A percentile compares a stretch with the other conserved stretches of the same genome.
phyloP scores from a whole-genome alignment of 2,113 vertebrate species.

The Neodon shergylaensis region DNA sequence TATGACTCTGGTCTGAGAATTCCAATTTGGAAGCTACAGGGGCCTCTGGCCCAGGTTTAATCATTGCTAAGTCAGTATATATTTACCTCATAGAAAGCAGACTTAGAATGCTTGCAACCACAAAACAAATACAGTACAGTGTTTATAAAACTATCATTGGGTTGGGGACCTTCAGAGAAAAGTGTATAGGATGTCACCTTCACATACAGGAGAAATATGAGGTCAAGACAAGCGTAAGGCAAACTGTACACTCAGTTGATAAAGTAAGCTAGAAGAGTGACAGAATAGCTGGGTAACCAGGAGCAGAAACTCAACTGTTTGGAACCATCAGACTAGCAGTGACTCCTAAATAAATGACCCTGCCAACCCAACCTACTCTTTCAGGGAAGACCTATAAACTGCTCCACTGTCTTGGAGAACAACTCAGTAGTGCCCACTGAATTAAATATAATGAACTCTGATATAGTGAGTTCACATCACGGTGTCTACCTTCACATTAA shows the following conservation, averaged over 20 bases:
- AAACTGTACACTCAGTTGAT: not conserved
- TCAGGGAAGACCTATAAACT: not conserved
- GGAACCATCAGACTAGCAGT: not conserved
- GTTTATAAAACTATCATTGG: not conserved
- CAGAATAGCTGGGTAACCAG: not conserved
- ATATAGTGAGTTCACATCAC: not conserved
- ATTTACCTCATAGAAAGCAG: not conserved
- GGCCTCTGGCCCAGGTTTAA: not conserved
- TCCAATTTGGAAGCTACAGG: conserved; percentile 17
- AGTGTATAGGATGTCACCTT: not conserved
- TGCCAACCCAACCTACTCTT: not conserved
- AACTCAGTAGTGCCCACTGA: not conserved
- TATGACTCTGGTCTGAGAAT: conserved; percentile 15
- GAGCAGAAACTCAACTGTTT: not conserved
- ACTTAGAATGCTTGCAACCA: not conserved
- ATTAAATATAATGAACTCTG: not conserved
- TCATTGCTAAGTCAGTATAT: not conserved
- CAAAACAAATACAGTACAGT: not conserved
- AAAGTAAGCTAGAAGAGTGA: not conserved
- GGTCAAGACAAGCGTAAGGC: not conserved
- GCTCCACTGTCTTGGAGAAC: not conserved
- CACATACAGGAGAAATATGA: not conserved
- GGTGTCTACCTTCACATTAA: not conserved
- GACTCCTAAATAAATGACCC: not conserved
- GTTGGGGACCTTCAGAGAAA: not conserved